These are phyloP conservation scores for Acrocephalus arundinaceus DNA, from an alignment of 2,113 vertebrate genomes.

Conservation along the genomic window DNA sequence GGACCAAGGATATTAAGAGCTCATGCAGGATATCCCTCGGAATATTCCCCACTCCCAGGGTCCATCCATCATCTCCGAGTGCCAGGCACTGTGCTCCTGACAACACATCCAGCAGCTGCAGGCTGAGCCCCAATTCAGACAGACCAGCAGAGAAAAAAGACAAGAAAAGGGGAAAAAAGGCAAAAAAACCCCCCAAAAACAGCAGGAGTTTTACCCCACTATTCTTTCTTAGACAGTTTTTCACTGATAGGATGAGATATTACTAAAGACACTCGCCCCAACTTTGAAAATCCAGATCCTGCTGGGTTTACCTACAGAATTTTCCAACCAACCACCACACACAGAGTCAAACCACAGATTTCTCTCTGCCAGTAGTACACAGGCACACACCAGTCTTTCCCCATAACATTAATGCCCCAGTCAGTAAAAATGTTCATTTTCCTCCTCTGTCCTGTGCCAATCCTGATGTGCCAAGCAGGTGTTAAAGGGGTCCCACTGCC, in stretches of 20 bases:
- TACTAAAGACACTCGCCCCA: neutral
- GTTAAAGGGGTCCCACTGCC: neutral
- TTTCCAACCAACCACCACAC: neutral
- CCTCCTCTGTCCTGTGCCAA: neutral
- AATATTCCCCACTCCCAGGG: neutral
- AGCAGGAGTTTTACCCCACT: neutral
- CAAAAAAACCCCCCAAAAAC: neutral
- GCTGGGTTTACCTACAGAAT: neutral
- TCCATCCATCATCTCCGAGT: neutral
- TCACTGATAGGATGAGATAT: neutral
- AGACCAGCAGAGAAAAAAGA: neutral
- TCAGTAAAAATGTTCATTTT: neutral
- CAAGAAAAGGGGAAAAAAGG: accelerated
- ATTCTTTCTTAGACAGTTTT: neutral
- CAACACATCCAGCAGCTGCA: neutral
- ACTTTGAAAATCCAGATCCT: neutral
- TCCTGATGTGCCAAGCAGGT: neutral
- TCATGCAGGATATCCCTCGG: neutral
- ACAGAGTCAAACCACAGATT: neutral
- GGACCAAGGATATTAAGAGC: neutral
- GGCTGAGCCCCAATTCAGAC: accelerated
- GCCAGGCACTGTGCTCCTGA: neutral
- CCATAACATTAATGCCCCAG: neutral
- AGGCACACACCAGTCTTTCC: neutral
- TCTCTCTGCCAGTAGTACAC: accelerated